These are phyloP conservation scores for Ceramica pisi DNA, from an alignment of 2,888 invertebrate genomes.

Conservation along the genomic window DNA sequence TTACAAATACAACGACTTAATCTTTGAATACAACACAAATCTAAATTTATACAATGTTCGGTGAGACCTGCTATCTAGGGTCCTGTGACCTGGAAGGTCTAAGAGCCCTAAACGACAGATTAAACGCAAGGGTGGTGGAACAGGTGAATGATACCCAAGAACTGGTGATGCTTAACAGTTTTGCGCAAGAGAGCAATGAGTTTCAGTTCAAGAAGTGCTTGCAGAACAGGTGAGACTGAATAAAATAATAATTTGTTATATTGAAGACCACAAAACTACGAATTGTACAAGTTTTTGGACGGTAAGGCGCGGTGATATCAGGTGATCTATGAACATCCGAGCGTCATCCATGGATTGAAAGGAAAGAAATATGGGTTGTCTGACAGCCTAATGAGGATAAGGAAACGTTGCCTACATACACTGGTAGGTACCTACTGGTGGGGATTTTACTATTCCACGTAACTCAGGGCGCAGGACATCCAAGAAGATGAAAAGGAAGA, in stretches of 20 bases:
- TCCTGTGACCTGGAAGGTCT: constrained; percentile 71
- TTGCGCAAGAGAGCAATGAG: constrained; percentile 82
- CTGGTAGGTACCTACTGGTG: too few species aligned
- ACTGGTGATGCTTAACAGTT: constrained; percentile 81
- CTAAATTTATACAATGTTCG: constrained; percentile 71
- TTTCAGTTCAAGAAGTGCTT: constrained; percentile 79
- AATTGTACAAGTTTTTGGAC: too few species aligned
- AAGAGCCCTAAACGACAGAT: constrained; percentile 72
- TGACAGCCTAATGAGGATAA: too few species aligned
- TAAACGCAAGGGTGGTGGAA: constrained; percentile 80
- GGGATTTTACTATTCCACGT: too few species aligned
- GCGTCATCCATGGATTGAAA: too few species aligned
- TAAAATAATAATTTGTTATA: neutral
- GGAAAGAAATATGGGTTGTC: too few species aligned
- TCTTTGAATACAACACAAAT: constrained; percentile 13
- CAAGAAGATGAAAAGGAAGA: too few species aligned
- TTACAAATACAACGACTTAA: neutral
- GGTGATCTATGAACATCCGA: too few species aligned
- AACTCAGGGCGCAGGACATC: too few species aligned
- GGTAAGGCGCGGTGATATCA: too few species aligned
- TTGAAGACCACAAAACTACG: neutral
- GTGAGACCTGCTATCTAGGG: constrained; percentile 74
- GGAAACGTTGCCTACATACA: too few species aligned
- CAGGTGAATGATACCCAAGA: constrained; percentile 82
- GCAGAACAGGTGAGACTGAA: constrained; percentile 75